phyloP scores from a whole-genome alignment of 23 tunicate genomes.

The Clavelina lepadiformis region DNA sequence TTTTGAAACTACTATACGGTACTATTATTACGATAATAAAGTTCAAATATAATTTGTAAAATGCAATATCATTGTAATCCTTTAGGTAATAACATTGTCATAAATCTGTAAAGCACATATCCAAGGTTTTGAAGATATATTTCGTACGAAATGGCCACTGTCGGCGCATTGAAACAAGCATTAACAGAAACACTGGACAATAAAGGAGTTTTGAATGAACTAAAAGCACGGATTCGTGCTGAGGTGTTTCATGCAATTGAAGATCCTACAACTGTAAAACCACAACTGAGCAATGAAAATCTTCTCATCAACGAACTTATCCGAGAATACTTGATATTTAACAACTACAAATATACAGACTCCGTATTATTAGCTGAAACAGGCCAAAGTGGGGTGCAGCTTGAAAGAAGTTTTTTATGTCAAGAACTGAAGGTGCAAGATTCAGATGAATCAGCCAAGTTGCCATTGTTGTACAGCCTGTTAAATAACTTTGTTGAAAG shows the following conservation, averaged over 20 bases:
- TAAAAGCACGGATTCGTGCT: constrained; percentile 72
- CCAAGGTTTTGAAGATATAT: too few species aligned
- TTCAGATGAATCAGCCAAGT: constrained; percentile 21
- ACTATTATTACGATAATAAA: too few species aligned
- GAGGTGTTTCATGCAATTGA: constrained; percentile 78
- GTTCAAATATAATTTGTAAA: too few species aligned
- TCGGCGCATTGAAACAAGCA: constrained; percentile 73
- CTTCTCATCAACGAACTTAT: constrained; percentile 81
- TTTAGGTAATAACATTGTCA: too few species aligned
- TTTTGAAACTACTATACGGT: too few species aligned
- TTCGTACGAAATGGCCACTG: constrained; percentile 96
- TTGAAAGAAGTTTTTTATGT: constrained; percentile 71
- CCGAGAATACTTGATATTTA: constrained; percentile 75
- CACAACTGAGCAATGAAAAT: constrained; percentile 75
- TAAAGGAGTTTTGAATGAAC: constrained; percentile 53
- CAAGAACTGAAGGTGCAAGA: constrained; percentile 74
- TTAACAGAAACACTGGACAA: constrained; percentile 65
- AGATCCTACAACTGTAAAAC: constrained; percentile 56
- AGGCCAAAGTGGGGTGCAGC: constrained; percentile 72
- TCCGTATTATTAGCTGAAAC: constrained; percentile 86
- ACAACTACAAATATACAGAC: constrained; percentile 83
- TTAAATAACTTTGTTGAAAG: constrained; percentile 26
- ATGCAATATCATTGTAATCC: too few species aligned
- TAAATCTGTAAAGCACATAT: too few species aligned
- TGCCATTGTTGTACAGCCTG: constrained; percentile 77